Evolutionary conservation across 2,888 invertebrate species (phyloP).

Genomic region (Bombylius discolor): DNA sequence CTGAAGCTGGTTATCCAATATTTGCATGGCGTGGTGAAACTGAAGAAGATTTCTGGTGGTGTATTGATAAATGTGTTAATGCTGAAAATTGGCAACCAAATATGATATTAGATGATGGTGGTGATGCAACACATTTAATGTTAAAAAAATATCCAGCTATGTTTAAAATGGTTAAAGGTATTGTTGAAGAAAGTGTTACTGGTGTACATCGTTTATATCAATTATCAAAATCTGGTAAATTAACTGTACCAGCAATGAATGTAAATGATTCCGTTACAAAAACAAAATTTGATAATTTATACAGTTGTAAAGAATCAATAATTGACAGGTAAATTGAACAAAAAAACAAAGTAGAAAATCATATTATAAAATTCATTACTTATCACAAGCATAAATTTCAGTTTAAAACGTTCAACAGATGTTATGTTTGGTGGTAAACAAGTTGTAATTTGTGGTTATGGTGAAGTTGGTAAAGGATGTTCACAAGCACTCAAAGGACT

Average conservation of each 20-base stretch:
- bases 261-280: slow-evolving; percentile 97
- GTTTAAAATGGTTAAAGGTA: slow-evolving; percentile 89
- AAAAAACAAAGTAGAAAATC: too few species aligned
- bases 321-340: slow-evolving; percentile 52
- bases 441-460: slow-evolving; percentile 91
- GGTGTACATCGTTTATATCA: slow-evolving; percentile 96
- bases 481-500: slow-evolving; percentile 88
- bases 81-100: slow-evolving; percentile 92
- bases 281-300: slow-evolving; percentile 94
- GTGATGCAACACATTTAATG: slow-evolving; percentile 93
- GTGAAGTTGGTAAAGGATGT: slow-evolving; percentile 95
- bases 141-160: slow-evolving; percentile 87
- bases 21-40: slow-evolving; percentile 97
- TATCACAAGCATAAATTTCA: slow-evolving; percentile 16
- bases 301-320: slow-evolving; percentile 87
- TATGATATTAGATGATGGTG: slow-evolving; percentile 95
- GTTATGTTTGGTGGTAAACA: slow-evolving; percentile 98
- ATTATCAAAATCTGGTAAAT: slow-evolving; percentile 83
- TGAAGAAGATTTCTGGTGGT: slow-evolving; percentile 99
- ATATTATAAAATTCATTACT: not conserved
- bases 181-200: slow-evolving; percentile 95
- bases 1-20: slow-evolving; percentile 77
- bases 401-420: slow-evolving; percentile 47
- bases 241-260: slow-evolving; percentile 95
- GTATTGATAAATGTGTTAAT: slow-evolving; percentile 90